phyloP scores from a whole-genome alignment of 2,797 vertebrate species.

The Crocidura indochinensis region DNA sequence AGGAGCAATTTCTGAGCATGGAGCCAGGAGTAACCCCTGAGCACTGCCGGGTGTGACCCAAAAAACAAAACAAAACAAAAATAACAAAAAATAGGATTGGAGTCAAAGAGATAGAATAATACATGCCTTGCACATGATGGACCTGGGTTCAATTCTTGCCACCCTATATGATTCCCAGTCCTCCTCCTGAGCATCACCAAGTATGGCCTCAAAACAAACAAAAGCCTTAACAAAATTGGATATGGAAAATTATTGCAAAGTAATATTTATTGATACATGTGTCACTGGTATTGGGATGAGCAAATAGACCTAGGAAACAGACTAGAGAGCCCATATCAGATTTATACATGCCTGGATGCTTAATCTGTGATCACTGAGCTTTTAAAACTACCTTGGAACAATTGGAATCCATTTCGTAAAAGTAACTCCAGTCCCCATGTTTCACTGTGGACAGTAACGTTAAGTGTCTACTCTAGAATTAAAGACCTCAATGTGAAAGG shows the following conservation, averaged over 20 bases:
- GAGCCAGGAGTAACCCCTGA: too few species aligned
- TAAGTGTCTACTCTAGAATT: constrained; percentile 24
- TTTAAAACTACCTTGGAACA: constrained; percentile 14
- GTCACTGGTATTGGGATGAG: neutral
- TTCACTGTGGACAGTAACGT: constrained; percentile 21
- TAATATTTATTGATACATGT: neutral
- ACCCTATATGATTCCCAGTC: too few species aligned
- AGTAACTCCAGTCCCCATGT: neutral
- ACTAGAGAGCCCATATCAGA: neutral
- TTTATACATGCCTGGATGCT: neutral
- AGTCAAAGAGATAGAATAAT: too few species aligned
- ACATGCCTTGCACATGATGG: too few species aligned
- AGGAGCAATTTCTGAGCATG: too few species aligned
- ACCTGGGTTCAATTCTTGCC: too few species aligned
- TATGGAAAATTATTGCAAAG: constrained; percentile 26
- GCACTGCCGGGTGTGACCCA: too few species aligned
- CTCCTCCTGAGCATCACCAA: too few species aligned
- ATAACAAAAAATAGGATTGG: constrained; percentile 27
- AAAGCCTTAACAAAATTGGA: neutral
- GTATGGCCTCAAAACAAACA: too few species aligned
- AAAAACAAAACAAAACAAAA: too few species aligned
- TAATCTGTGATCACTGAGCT: constrained; percentile 2
- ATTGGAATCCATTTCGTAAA: neutral
- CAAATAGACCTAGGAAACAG: neutral
- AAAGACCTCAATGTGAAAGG: constrained; percentile 33